phyloP scores from a whole-genome alignment of 2,797 vertebrate genomes.

The Lemur catta region DNA sequence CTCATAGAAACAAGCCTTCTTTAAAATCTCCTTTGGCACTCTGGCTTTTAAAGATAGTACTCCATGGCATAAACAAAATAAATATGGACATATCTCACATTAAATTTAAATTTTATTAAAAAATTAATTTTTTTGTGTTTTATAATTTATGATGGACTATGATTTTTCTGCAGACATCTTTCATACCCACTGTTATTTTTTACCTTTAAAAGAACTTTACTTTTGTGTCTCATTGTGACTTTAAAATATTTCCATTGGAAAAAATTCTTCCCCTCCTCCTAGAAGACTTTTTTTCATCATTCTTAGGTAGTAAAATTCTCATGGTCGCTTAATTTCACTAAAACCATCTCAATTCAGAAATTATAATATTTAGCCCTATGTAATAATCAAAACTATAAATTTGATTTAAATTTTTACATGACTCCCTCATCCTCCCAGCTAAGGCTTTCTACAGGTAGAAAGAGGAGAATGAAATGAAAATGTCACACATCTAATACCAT shows the following conservation, averaged over 20 bases:
- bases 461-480: background rate
- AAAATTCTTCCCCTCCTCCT: background rate
- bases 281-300: background rate
- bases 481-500: background rate
- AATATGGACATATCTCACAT: background rate
- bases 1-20: background rate
- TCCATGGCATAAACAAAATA: background rate
- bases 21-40: background rate
- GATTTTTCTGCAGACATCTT: background rate
- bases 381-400: background rate
- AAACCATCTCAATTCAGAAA: background rate
- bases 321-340: background rate
- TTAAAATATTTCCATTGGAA: background rate
- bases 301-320: background rate
- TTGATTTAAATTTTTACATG: background rate
- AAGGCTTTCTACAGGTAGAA: background rate
- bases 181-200: background rate
- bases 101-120: background rate
- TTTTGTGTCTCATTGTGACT: background rate
- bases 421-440: background rate
- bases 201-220: background rate
- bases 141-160: background rate
- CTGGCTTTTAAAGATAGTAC: background rate
- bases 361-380: background rate
- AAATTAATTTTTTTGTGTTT: background rate